Conservation (phyloP, 2,113 vertebrate species). For the Nesoenas mayeri region DNA sequence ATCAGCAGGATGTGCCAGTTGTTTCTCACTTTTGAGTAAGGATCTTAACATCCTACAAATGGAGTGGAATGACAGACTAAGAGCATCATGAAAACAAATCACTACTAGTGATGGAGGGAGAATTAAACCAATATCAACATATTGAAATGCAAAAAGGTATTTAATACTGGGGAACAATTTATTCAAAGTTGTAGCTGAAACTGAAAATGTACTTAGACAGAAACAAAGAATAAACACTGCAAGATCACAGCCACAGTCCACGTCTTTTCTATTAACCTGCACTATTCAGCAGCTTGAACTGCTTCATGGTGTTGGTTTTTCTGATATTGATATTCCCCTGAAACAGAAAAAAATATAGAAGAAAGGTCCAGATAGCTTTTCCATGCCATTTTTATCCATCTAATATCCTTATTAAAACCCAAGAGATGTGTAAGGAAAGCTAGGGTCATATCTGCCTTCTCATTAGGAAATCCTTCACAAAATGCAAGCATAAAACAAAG, state of each 20-base stretch:
- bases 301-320: neutral
- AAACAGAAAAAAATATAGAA: neutral
- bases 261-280: neutral
- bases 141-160: neutral
- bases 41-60: neutral
- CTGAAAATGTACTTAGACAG: neutral
- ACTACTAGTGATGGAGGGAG: neutral
- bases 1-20: neutral
- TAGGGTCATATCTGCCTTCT: neutral
- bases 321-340: neutral
- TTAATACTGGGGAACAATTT: neutral
- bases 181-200: neutral
- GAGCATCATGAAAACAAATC: neutral
- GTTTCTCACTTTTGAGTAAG: neutral
- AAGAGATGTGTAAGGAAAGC: neutral
- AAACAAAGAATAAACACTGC: neutral
- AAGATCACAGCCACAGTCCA: neutral
- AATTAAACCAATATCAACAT: neutral
- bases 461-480: neutral
- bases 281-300: neutral
- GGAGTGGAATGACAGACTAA: neutral
- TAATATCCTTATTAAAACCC: neutral
- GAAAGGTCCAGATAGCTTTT: neutral
- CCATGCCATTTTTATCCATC: neutral
- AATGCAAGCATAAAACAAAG: accelerated